Percentiles rank a stretch among this genome's conserved stretches.
Evolutionary conservation across 2,888 invertebrate species (phyloP).

Genomic region (Tenthredo amoena): DNA sequence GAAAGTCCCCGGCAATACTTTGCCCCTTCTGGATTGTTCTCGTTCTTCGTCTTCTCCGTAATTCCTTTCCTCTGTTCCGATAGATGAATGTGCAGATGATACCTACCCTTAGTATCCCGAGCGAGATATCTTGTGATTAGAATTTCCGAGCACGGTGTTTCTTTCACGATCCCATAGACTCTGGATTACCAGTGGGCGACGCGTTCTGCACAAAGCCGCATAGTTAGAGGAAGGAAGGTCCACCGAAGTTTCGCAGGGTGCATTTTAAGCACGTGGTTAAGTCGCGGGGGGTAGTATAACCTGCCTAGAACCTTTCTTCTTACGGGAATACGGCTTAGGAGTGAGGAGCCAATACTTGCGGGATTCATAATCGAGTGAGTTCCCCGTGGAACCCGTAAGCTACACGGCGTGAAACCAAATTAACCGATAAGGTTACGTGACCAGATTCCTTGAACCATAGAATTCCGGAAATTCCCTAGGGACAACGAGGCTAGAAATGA

Average conservation of each 20-base stretch:
- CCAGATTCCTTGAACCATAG: slow-evolving; percentile 1
- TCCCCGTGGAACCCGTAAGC: slow-evolving; percentile 49
- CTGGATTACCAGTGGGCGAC: slow-evolving; percentile 40
- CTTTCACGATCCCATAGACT: slow-evolving; percentile 49
- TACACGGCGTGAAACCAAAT: slow-evolving; percentile 48
- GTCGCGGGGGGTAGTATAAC: not conserved
- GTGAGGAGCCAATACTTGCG: slow-evolving; percentile 43
- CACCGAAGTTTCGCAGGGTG: slow-evolving; percentile 44
- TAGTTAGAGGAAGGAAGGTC: slow-evolving; percentile 40
- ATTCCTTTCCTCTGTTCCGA: not conserved
- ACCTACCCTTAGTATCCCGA: too few species aligned
- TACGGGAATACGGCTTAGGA: not conserved
- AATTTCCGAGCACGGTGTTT: slow-evolving; percentile 53
- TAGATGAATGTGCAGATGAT: slow-evolving; percentile 1
- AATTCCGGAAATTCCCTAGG: not conserved
- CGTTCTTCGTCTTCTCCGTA: not conserved
- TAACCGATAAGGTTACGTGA: slow-evolving; percentile 48
- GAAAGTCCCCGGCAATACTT: not conserved
- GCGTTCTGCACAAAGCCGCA: slow-evolving; percentile 17
- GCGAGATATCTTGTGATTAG: slow-evolving; percentile 31
- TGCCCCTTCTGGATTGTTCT: not conserved
- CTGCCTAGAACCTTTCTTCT: slow-evolving; percentile 11
- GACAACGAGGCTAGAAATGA: slow-evolving; percentile 6
- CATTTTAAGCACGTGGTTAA: slow-evolving; percentile 50
- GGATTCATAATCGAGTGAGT: slow-evolving; percentile 51